These are phyloP conservation scores for Lamellibrachia luymesi DNA, from an alignment of 1,140 invertebrate genomes.

Conservation along the genomic window DNA sequence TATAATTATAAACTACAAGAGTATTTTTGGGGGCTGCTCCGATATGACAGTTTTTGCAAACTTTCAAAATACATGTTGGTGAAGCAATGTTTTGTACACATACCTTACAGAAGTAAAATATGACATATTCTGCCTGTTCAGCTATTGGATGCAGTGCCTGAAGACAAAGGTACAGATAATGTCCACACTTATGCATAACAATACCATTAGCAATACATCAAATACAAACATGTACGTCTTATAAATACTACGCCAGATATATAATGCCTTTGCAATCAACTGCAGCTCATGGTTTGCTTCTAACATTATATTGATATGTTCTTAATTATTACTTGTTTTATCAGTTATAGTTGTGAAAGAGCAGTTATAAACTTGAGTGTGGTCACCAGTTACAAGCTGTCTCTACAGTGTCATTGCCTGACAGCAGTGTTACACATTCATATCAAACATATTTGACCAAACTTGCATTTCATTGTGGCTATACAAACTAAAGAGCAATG, in stretches of 20 bases:
- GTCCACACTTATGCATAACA: not conserved
- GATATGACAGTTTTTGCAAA: not conserved
- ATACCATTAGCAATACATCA: not conserved
- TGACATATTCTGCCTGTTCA: not conserved
- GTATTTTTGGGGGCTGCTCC: not conserved
- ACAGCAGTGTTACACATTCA: not conserved
- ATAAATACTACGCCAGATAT: too few species aligned
- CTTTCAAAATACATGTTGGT: not conserved
- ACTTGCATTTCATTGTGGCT: not conserved
- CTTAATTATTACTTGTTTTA: too few species aligned
- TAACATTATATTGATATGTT: too few species aligned
- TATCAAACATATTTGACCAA: not conserved
- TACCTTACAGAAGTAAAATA: not conserved
- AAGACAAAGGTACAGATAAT: not conserved
- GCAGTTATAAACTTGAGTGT: not conserved
- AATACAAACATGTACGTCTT: not conserved
- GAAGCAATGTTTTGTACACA: constrained; percentile 1
- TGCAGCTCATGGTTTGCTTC: too few species aligned
- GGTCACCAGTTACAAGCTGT: not conserved
- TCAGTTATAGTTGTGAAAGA: too few species aligned
- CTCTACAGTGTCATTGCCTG: not conserved
- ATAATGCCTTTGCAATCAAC: too few species aligned
- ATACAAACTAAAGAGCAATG: not conserved
- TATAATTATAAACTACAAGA: not conserved
- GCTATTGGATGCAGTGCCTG: not conserved